Evolutionary conservation across 2,113 vertebrate species (phyloP), one percentile per base, ranked within the genome.

Genomic region (Hystrix cristata): DNA sequence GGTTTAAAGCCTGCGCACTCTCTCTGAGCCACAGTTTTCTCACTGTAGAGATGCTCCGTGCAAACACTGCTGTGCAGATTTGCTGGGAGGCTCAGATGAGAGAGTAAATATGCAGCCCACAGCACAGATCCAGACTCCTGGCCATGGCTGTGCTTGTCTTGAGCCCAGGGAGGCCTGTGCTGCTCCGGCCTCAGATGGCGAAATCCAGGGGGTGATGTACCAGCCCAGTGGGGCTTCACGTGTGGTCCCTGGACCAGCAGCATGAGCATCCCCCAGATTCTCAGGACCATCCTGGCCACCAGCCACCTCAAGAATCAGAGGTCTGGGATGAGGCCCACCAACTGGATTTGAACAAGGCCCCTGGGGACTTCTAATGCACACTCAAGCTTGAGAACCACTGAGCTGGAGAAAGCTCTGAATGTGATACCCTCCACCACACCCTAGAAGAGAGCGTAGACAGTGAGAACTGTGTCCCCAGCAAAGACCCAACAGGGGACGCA

Each of bases 91-190:
- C 31, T 18, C 13, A 15, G 31, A 11, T 29, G 19, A 59, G 31
- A 18, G 53, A 48, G 0, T 31, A 7, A 51, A 31, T 5, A 0
- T 38, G 19, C 14, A 14, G 51, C 53, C 11, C 51, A 12, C 3
- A 18, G 71, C 62, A 27, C 10, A 72, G 13, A 18, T 34, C 19
- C 59, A 9, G 11, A 51, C n/a, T 57, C 48, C 38, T 2, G 10
- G 55, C 18, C 51, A 1, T 23, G 3, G 8, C 81, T 38, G n/a
- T 15, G 21, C 51, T 80, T 19, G 6, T 46, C 64, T 57, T 48
- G 7, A 31, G 29, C 51, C 9, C 34, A 51, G 69, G 23, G n/a
- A 85, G 62, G 38, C 74, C 64, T n/a, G 16, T 69, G 87, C 8
- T 19, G 34, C n/a, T 55, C 48, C n/a, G 7, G 51, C 23, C 72